These are phyloP conservation scores for Tipula helvola DNA, from an alignment of 2,888 invertebrate species.

Conservation along the genomic window DNA sequence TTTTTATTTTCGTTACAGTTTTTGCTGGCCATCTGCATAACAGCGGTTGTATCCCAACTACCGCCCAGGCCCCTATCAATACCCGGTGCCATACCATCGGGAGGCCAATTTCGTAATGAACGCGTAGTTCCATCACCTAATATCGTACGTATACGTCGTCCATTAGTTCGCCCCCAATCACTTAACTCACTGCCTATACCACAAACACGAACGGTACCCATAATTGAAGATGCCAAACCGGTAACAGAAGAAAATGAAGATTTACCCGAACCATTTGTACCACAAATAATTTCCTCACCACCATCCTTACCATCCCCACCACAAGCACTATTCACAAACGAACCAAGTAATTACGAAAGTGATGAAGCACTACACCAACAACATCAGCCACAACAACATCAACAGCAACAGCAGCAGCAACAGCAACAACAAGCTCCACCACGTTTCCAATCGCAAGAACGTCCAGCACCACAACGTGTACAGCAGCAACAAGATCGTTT, in stretches of 20 bases:
- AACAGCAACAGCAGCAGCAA: conserved; percentile 24
- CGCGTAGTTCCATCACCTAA: conserved; percentile 20
- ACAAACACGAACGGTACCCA: conserved; percentile 24
- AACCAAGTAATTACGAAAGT: conserved; percentile 25
- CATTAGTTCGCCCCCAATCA: conserved; percentile 38
- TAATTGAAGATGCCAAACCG: conserved; percentile 41
- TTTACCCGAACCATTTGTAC: conserved; percentile 42
- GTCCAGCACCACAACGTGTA: conserved; percentile 21
- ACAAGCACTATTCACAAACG: conserved; percentile 36
- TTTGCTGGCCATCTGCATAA: conserved; percentile 10
- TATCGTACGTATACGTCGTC: conserved; percentile 34
- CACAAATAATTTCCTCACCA: conserved; percentile 31
- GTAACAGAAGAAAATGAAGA: conserved; percentile 56
- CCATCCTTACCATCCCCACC: conserved; percentile 34
- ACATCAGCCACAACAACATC: conserved; percentile 34
- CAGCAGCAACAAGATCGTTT: conserved; percentile 23
- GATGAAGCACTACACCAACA: conserved; percentile 26
- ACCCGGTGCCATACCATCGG: conserved; percentile 46
- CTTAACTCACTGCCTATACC: conserved; percentile 40
- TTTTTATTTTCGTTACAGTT: conserved; percentile 13
- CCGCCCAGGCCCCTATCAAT: conserved; percentile 50
- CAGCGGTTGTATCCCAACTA: conserved; percentile 38
- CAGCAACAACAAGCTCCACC: conserved; percentile 23
- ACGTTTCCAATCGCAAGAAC: conserved; percentile 28
- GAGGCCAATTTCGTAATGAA: conserved; percentile 26